Conservation (phyloP, 2,888 invertebrate species). For the Congeria kusceri region DNA sequence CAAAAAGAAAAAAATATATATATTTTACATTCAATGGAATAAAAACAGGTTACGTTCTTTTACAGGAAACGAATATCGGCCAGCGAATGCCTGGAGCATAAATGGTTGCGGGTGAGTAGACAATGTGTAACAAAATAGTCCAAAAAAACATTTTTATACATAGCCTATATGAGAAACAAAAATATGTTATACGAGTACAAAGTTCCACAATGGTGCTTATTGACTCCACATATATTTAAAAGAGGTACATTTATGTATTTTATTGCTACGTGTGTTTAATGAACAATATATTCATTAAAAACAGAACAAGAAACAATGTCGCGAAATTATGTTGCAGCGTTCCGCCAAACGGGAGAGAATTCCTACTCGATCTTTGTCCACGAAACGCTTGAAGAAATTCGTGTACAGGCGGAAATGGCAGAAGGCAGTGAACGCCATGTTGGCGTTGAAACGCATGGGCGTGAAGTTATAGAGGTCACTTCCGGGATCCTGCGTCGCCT, state of each 20-base stretch:
- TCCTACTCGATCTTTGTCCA: slow-evolving; percentile 85
- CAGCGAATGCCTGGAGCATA: slow-evolving; percentile 93
- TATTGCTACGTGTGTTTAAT: too few relatives aligned
- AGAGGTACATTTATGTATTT: too few relatives aligned
- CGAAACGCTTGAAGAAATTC: slow-evolving; percentile 93
- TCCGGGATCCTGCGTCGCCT: too few relatives aligned
- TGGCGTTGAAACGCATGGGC: slow-evolving; percentile 94
- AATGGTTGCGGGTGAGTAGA: slow-evolving; percentile 89
- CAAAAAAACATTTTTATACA: neutral
- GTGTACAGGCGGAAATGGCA: slow-evolving; percentile 95
- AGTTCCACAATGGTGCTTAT: neutral
- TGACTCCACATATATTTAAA: too few relatives aligned
- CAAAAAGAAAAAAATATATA: too few relatives aligned
- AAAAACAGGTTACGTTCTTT: slow-evolving; percentile 42
- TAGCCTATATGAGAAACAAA: too few relatives aligned
- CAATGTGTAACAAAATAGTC: too few relatives aligned
- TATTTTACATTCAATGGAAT: neutral
- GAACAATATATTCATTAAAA: too few relatives aligned
- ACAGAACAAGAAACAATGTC: too few relatives aligned
- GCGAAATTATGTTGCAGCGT: slow-evolving; percentile 65
- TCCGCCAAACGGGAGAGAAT: slow-evolving; percentile 75
- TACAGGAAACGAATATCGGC: slow-evolving; percentile 93
- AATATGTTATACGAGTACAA: too few relatives aligned
- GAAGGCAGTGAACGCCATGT: slow-evolving; percentile 94
- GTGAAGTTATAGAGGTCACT: slow-evolving; percentile 67